Base-by-base conservation (phyloP, 1,140 invertebrate genomes). In the Lepidostoma basale region DNA sequence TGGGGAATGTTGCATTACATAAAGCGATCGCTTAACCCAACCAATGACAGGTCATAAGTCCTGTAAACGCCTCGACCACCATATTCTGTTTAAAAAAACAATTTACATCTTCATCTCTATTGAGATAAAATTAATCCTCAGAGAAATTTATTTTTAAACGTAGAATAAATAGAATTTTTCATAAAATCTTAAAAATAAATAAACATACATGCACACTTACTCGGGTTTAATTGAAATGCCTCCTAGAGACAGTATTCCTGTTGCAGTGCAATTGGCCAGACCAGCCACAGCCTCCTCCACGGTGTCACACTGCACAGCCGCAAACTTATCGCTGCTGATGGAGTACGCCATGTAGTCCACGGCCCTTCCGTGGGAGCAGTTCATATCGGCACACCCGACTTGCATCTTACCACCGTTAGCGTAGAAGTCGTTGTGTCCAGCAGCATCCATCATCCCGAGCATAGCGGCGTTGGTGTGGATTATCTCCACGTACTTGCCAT, bases 351-450 rank as follows among this genome's bases (percentile, higher is more conserved):
- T 77, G 66, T 77, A 79, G 3, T 54, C n/a, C 1, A 70, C 69
- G n/a, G 77, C 60, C n/a, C 74, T 72, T 3, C 40, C 67, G 67
- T 80, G 78, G 1, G 68, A 67, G 45, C 72, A 74, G 10, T 10
- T n/a, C 5, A 42, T 25, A n/a, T 42, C 8, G 49, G 77, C 75
- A 60, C 89, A 91, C 8, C 88, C 89, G 8, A 86, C 84, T 74
- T 90, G 89, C 3, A 69, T 54, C 3, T 68, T 71, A 3, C 85
- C 86, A 33, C 85, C 85, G 70, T 88, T 88, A 6, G 85, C 84
- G 75, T 83, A 88, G 72, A 87, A 89, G 73, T 90, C 88, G 22
- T 79, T 83, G 74, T 87, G 79, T 9, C 86, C 86, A 47, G 85
- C 67, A 0, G 81, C 77, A 1, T 79, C 80, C 52, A 72, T 71